Conservation (phyloP, 2,113 vertebrate genomes). For the Leucosticte australis region DNA sequence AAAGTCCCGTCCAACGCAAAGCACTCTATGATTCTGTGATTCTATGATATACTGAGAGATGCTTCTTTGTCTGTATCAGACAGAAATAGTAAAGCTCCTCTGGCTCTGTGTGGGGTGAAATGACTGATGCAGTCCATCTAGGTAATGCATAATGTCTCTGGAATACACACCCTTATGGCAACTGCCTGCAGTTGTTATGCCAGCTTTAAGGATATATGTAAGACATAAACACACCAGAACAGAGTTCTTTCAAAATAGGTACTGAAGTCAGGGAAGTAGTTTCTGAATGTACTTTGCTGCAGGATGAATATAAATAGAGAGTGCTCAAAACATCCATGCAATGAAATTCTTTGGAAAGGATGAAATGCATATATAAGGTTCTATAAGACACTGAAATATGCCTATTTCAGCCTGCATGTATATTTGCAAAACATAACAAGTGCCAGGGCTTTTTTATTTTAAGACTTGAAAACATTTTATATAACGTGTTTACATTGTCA, state of each 20-base stretch:
- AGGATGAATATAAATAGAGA: constrained; percentile 46
- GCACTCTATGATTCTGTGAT: background rate
- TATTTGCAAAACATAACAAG: background rate
- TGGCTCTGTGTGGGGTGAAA: background rate
- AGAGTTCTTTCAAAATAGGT: constrained; percentile 22
- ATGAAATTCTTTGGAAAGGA: constrained; percentile 24
- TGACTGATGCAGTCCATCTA: background rate
- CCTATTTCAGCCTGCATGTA: background rate
- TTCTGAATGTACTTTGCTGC: constrained; percentile 19
- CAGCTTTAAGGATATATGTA: background rate
- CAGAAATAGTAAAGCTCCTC: background rate
- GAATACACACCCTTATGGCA: background rate
- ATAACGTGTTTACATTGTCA: constrained; percentile 38
- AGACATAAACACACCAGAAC: background rate
- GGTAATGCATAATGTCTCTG: background rate
- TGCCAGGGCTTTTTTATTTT: constrained; percentile 17
- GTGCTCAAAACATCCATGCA: constrained; percentile 13
- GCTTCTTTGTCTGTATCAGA: background rate
- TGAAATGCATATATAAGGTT: background rate
- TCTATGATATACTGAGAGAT: background rate
- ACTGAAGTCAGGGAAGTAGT: background rate
- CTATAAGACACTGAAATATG: background rate
- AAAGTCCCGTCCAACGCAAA: background rate
- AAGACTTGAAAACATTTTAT: constrained; percentile 50
- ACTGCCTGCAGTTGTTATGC: background rate